Conservation (phyloP, 2,888 invertebrate species). For the Pherbina coryleti region DNA sequence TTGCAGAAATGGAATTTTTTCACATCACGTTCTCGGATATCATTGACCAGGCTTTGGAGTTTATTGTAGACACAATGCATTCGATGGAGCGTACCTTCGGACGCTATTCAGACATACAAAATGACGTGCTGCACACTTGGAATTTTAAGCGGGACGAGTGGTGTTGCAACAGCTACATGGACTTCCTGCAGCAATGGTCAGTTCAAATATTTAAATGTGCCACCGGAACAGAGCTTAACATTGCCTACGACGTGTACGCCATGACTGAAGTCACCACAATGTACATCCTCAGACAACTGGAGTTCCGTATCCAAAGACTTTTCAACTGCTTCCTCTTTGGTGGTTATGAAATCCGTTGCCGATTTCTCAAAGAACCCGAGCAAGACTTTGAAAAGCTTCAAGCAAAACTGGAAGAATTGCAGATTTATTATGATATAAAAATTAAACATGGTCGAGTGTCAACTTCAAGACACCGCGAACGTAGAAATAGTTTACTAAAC, state of each 20-base stretch:
- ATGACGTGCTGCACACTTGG: slow-evolving; percentile 52
- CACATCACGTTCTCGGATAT: slow-evolving; percentile 59
- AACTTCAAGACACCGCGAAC: slow-evolving; percentile 44
- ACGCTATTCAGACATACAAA: slow-evolving; percentile 58
- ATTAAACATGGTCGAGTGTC: slow-evolving; percentile 54
- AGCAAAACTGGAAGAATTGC: slow-evolving; percentile 60
- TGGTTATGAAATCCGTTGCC: slow-evolving; percentile 57
- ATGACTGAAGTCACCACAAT: slow-evolving; percentile 61
- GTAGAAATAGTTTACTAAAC: neutral
- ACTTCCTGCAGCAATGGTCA: slow-evolving; percentile 59
- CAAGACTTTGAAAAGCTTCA: slow-evolving; percentile 59
- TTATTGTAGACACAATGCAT: slow-evolving; percentile 54
- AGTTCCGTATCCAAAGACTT: slow-evolving; percentile 62
- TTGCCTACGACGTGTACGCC: slow-evolving; percentile 60
- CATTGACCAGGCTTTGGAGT: slow-evolving; percentile 62
- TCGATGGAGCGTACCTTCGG: slow-evolving; percentile 53
- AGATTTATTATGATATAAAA: slow-evolving; percentile 62
- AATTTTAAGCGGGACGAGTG: slow-evolving; percentile 50
- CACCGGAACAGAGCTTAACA: slow-evolving; percentile 50
- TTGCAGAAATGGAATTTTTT: slow-evolving; percentile 65
- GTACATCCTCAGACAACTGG: slow-evolving; percentile 60
- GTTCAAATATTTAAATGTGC: slow-evolving; percentile 59
- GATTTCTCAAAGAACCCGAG: slow-evolving; percentile 60
- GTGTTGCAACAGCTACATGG: slow-evolving; percentile 58
- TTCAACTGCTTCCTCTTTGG: slow-evolving; percentile 62